These are phyloP conservation scores for Liposcelis brunnea DNA, from an alignment of 2,888 invertebrate genomes.

Conservation along the genomic window DNA sequence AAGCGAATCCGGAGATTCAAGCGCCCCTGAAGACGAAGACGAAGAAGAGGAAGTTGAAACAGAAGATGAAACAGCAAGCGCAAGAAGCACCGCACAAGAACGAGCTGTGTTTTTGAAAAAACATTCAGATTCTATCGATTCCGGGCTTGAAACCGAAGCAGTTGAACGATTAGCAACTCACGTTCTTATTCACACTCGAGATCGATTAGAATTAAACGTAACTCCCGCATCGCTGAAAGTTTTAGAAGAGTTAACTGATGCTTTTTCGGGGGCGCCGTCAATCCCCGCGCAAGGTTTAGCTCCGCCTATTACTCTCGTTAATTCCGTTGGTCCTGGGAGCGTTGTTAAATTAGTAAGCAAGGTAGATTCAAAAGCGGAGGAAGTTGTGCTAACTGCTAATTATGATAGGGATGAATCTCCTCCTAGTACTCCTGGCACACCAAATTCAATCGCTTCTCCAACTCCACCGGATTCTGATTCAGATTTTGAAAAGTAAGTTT, in stretches of 20 bases:
- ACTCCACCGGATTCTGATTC: conserved; percentile 20
- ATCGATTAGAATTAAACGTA: conserved; percentile 46
- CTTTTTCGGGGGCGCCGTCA: conserved; percentile 24
- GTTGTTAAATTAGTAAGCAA: no score
- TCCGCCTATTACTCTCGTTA: conserved; percentile 33
- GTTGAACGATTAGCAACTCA: conserved; percentile 40
- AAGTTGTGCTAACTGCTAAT: conserved; percentile 36
- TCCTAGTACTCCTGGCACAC: conserved; percentile 29
- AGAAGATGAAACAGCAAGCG: conserved; percentile 21
- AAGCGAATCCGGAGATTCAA: conserved; percentile 30
- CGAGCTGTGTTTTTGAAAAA: conserved; percentile 21
- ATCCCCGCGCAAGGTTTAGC: conserved; percentile 25
- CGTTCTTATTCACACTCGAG: conserved; percentile 46
- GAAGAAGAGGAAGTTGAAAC: conserved; percentile 24
- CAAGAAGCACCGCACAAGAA: conserved; percentile 17
- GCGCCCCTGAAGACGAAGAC: conserved; percentile 25
- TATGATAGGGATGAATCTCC: conserved; percentile 43
- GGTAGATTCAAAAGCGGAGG: conserved; percentile 19
- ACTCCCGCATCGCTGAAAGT: conserved; percentile 46
- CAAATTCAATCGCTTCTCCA: conserved; percentile 15
- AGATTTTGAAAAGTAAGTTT: conserved; percentile 20
- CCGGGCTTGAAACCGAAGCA: conserved; percentile 30
- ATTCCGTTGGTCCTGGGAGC: conserved; percentile 37
- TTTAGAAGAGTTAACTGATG: conserved; percentile 28
- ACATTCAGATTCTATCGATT: conserved; percentile 32